A percentile compares a stretch with the other conserved stretches of the same genome.
phyloP scores from a whole-genome alignment of 1,140 invertebrate genomes.

The Mya arenaria region DNA sequence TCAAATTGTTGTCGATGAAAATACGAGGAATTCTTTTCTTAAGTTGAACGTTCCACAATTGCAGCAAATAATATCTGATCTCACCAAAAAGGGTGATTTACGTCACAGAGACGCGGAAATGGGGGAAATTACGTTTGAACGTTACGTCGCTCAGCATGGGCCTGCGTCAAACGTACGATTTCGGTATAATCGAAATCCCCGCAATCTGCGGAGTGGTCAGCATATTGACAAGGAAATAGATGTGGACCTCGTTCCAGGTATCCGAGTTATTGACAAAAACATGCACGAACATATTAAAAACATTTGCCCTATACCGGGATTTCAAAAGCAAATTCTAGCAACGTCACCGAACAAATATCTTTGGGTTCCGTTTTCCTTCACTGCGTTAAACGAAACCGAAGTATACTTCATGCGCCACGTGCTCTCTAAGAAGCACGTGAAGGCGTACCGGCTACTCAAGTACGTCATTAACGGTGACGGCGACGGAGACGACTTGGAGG shows the following conservation, averaged over 20 bases:
- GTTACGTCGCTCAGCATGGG: background rate
- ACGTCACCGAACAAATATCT: background rate
- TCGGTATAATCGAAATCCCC: too few species aligned
- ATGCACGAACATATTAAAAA: background rate
- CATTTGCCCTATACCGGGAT: background rate
- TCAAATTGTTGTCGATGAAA: background rate
- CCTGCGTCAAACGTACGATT: conserved; percentile 6
- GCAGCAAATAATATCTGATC: background rate
- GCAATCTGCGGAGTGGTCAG: background rate
- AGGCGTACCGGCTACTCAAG: conserved; percentile 17
- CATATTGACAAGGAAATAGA: too few species aligned
- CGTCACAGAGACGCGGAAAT: background rate
- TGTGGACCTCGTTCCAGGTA: conserved; percentile 1
- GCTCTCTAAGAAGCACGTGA: conserved; percentile 7
- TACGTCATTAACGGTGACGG: conserved; percentile 17
- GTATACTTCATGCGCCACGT: background rate
- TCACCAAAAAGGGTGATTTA: background rate
- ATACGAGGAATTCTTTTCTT: background rate
- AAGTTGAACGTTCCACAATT: background rate
- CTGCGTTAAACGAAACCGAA: conserved; percentile 27
- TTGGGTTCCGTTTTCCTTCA: background rate
- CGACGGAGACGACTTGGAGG: background rate
- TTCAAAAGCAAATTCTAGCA: background rate
- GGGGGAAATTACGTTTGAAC: conserved; percentile 1
- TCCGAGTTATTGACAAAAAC: background rate